Base-by-base conservation (phyloP, 2,797 vertebrate species). In the Silurus lanzhouensis region DNA sequence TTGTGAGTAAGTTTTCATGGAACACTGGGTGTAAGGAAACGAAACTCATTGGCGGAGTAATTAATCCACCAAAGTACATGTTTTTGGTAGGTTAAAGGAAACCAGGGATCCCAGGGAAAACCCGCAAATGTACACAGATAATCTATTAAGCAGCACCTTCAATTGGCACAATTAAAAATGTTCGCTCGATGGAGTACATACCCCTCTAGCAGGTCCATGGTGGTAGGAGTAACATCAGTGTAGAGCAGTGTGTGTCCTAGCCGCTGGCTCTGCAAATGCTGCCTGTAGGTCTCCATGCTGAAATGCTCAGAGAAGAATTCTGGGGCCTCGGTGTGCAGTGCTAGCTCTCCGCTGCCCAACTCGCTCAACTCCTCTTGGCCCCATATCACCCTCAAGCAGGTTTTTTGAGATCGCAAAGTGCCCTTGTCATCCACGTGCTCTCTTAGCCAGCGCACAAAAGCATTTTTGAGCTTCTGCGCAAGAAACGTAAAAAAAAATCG, bases 161-260 rank as follows among this genome's bases (percentile, higher is more conserved):
- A 1, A 48, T 6, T 60, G n/a, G 63, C 58, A 20, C 14, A 20
- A 46, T 31, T 31, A 63, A 82, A 57, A 66, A 52, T 12, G 31
- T 68, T 74, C 58, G 12, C 38, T 25, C 71, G 14, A n/a, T 25
- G 15, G n/a, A 38, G 58, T 20, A 2, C 57, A 92, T 93, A 99
- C 98, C 98, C 97, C 0, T 97, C 96, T 71, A 99, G 91, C 31
- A 98, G 94, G 85, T 94, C 93, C 96, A 98, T 99, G 57, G 98
- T 99, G 0, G 95, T 96, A 0, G 96, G 90, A 8, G 93, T 93
- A 15, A 97, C 95, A 83, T 99, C 96, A 0, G 95, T 86, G 15
- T 97, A 98, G 38, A 99, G 93, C 67, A 99, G 9, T 0, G 94
- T 92, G 87, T 92, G 96, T 0, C 98, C 98, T 64, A 99, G 93